Evolutionary conservation across 2,888 invertebrate species (phyloP), one percentile per base, ranked within the genome.

Genomic region (Torymus aiolomorphi): DNA sequence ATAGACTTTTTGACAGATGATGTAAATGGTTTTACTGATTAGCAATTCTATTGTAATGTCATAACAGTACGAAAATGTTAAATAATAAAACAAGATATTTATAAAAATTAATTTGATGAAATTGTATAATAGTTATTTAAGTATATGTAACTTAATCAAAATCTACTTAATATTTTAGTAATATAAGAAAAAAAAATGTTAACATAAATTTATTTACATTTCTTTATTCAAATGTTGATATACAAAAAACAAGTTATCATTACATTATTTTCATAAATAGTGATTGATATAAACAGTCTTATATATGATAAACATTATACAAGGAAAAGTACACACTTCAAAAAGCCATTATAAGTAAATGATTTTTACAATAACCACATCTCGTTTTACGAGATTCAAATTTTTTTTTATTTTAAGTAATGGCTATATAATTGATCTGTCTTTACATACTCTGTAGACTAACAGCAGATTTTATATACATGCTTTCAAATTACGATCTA

Each of bases 161-260:
- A 56, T 56, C 4, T 57, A 42, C 42, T 42, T 42, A 52, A 61
- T 24, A 59, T 51, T 4, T 16, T 57, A 42, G 49, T 56, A 10
- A 20, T 61, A 10, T 61, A 31, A 67, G 67, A n/a, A 20, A 67
- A 52, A 51, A 75, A 56, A 66, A 52, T 59, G 59, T 75, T 59
- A 52, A 66, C 59, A 59, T 59, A 24, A 67, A 51, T 24, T 66
- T 5, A 49, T 42, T 10, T 63, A 59, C 51, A 20, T 62, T 20
- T n/a, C 24, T 59, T 10, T 61, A 75, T 4, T 42, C 42, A 42
- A 75, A 52, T 67, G 16, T 59, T 66, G 3, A 59, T 66, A 52
- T 31, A 67, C 13, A 56, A n/a, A 42, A 67, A 67, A 75, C 13
- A 13, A 8, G n/a, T 31, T 65, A 14, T 31, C 54, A 54, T 31